Conservation (phyloP, 2,113 vertebrate genomes). For the Thermophis baileyi region DNA sequence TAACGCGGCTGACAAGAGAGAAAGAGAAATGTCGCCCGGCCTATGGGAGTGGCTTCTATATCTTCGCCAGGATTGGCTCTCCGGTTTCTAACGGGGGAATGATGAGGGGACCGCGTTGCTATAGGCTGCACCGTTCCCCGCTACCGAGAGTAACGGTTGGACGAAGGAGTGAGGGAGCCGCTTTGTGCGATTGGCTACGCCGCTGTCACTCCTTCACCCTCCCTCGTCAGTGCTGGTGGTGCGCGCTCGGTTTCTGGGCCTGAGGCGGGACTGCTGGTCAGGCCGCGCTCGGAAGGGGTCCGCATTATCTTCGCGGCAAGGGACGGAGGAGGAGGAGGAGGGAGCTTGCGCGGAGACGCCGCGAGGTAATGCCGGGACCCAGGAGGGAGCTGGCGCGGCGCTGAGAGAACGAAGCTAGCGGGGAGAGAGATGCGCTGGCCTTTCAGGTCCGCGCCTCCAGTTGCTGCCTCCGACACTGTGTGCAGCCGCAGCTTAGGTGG, state of each 20-base stretch:
- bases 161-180: background rate
- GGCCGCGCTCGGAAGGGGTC: background rate
- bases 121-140: background rate
- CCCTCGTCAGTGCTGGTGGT: background rate
- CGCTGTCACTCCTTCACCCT: background rate
- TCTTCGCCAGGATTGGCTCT: background rate
- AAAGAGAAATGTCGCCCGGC: background rate
- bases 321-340: background rate
- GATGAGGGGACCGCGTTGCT: background rate
- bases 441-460: background rate
- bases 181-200: background rate
- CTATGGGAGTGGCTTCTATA: background rate
- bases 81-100: background rate
- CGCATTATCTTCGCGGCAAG: too few species aligned
- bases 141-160: background rate
- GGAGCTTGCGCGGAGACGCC: background rate
- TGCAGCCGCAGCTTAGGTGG: background rate
- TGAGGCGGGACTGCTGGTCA: background rate
- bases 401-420: background rate
- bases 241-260: background rate
- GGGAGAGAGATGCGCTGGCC: slow-evolving; percentile 1
- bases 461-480: background rate
- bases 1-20: background rate
- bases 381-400: background rate
- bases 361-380: background rate